Percentiles rank a stretch among this genome's conserved stretches.
Conservation (phyloP, 2,113 vertebrate genomes). For the Cynocephalus volans region DNA sequence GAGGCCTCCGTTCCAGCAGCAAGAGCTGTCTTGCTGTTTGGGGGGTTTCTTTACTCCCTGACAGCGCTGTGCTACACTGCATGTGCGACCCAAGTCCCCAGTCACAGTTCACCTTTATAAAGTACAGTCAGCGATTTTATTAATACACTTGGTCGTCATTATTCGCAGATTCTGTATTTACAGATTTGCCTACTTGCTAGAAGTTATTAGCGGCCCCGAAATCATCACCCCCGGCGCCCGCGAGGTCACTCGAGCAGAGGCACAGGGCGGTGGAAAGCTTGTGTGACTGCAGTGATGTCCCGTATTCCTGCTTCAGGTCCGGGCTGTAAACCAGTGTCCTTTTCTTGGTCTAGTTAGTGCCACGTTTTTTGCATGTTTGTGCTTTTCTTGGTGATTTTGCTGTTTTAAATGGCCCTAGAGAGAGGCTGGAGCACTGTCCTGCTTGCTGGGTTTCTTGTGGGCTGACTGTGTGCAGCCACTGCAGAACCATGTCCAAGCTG, state of each 20-base stretch:
- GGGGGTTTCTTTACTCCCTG: accelerated
- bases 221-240: accelerated
- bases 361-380: neutral
- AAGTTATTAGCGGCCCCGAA: neutral
- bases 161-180: accelerated
- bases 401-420: neutral
- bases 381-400: neutral
- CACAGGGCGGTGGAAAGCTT: accelerated
- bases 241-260: accelerated
- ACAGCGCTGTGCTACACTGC: accelerated
- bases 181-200: accelerated
- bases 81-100: accelerated
- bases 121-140: accelerated
- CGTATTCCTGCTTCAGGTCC: no score
- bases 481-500: no score
- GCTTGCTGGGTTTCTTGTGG: accelerated
- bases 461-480: no score
- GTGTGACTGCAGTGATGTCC: no score
- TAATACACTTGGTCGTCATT: accelerated
- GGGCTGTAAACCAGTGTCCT: accelerated
- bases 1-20: neutral
- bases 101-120: accelerated
- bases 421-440: neutral
- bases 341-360: accelerated
- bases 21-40: accelerated